Conservation (phyloP, 2,797 vertebrate species). For the Graptemys geographica region DNA sequence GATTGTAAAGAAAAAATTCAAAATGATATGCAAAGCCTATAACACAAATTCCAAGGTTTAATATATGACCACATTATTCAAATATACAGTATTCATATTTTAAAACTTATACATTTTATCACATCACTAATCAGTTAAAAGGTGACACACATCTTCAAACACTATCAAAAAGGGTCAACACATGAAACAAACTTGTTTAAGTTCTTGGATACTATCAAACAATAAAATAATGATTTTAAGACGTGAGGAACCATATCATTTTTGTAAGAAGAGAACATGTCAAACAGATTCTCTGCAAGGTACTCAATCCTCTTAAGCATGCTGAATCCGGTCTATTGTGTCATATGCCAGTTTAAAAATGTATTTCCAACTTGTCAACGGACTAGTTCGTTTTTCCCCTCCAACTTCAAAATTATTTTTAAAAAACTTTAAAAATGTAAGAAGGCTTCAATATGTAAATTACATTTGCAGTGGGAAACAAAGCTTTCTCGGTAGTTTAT, state of each 20-base stretch:
- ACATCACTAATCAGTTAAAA: neutral
- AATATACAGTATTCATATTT: neutral
- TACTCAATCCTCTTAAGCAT: neutral
- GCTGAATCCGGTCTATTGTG: neutral
- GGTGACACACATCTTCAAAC: neutral
- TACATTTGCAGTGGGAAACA: neutral
- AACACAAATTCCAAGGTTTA: constrained; percentile 21
- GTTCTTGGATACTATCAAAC: neutral
- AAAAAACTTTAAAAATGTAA: neutral
- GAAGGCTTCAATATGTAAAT: neutral
- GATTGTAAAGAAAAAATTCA: neutral
- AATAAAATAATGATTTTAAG: neutral
- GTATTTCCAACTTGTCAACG: neutral
- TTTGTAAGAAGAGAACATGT: neutral
- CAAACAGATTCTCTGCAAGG: neutral
- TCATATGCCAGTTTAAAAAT: neutral
- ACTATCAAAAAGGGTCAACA: neutral
- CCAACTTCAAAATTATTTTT: neutral
- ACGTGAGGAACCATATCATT: neutral
- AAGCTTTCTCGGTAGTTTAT: neutral
- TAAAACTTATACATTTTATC: neutral
- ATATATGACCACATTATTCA: neutral
- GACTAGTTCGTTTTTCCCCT: neutral
- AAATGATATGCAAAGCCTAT: neutral
- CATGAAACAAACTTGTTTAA: neutral